Conservation (phyloP, 1,140 invertebrate species). For the Frieseomelitta varia region DNA sequence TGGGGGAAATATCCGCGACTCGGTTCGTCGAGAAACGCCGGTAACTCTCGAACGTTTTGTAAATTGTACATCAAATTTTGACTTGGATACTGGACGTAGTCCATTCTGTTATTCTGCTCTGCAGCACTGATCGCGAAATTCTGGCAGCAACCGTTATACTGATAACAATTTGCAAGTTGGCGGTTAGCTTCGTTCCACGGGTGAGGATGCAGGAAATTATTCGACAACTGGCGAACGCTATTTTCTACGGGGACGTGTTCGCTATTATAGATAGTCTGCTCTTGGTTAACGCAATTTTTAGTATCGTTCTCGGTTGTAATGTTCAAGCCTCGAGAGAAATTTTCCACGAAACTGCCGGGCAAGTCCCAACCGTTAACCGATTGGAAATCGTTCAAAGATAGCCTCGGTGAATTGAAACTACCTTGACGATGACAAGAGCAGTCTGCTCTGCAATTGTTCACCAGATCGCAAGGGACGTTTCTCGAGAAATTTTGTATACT, state of each 20-base stretch:
- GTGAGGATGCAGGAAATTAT: background rate
- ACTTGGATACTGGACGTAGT: background rate
- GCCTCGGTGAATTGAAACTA: no score
- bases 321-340: background rate
- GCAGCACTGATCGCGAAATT: background rate
- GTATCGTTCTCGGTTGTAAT: background rate
- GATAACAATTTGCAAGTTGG: background rate
- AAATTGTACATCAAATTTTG: background rate
- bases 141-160: background rate
- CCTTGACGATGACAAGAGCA: background rate
- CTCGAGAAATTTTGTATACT: background rate
- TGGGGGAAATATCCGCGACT: background rate
- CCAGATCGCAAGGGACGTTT: background rate
- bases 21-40: background rate
- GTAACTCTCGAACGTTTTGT: background rate
- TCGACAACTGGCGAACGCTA: background rate
- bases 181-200: background rate
- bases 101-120: background rate
- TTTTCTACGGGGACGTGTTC: background rate
- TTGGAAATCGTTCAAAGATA: background rate
- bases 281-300: background rate
- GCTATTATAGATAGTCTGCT: background rate
- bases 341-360: background rate
- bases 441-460: background rate
- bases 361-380: background rate